A percentile compares a stretch with the other conserved stretches of the same genome.
phyloP scores from a whole-genome alignment of 1,140 invertebrate genomes.

The Drosophila oshimai region DNA sequence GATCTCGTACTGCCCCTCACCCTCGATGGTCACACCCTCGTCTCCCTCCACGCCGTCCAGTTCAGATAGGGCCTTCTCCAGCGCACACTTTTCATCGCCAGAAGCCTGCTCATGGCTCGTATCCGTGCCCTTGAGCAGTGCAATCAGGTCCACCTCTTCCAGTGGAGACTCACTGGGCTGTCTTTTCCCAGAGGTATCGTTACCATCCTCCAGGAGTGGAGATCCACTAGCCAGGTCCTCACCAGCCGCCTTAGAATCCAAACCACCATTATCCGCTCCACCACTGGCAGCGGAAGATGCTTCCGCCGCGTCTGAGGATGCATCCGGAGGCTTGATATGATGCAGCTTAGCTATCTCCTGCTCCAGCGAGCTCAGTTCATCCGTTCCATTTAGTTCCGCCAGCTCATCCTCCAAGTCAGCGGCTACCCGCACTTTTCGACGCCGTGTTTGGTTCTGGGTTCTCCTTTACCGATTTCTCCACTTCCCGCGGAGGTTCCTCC shows the following conservation, averaged over 20 bases:
- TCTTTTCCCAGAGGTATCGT: background rate
- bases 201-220: background rate
- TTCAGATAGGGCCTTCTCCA: slow-evolving; percentile 46
- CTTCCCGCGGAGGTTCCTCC: background rate
- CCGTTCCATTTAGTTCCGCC: slow-evolving; percentile 21
- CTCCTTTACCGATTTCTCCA: background rate
- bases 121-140: slow-evolving; percentile 69
- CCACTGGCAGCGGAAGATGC: background rate
- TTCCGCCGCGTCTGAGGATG: background rate
- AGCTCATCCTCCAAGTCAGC: slow-evolving; percentile 19
- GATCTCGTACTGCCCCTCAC: slow-evolving; percentile 78
- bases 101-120: slow-evolving; percentile 15
- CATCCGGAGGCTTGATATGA: slow-evolving; percentile 30
- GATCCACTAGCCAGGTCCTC: background rate
- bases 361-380: slow-evolving; percentile 67
- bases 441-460: slow-evolving; percentile 22
- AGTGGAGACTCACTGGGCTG: slow-evolving; percentile 22
- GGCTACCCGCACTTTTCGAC: slow-evolving; percentile 37
- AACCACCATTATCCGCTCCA: slow-evolving; percentile 5
- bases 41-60: slow-evolving; percentile 43
- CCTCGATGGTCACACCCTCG: slow-evolving; percentile 71
- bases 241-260: background rate
- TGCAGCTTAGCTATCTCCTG: slow-evolving; percentile 78
- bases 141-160: slow-evolving; percentile 75
- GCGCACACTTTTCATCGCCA: background rate